phyloP scores from a whole-genome alignment of 2,888 invertebrate species.

The Nomada ruficornis region DNA sequence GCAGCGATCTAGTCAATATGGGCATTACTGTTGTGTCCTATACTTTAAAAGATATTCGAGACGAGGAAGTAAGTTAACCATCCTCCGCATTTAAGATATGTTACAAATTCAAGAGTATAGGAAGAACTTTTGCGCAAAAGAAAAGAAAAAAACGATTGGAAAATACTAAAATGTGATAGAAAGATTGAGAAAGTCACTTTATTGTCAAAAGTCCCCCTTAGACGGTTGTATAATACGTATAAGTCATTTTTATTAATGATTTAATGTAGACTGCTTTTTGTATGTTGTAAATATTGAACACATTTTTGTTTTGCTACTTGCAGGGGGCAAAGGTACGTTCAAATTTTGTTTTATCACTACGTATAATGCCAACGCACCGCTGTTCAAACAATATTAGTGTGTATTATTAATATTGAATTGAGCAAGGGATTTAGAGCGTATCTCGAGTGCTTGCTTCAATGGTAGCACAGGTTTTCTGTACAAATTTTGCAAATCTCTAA shows the following conservation, averaged over 20 bases:
- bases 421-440: slow-evolving; percentile 47
- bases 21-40: slow-evolving; percentile 98
- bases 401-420: slow-evolving; percentile 40
- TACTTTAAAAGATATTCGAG: slow-evolving; percentile 96
- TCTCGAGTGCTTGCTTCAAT: slow-evolving; percentile 61
- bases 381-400: slow-evolving; percentile 57
- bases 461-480: slow-evolving; percentile 57
- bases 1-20: slow-evolving; percentile 97
- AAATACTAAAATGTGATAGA: slow-evolving; percentile 9
- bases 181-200: background rate
- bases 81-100: background rate
- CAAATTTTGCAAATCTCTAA: slow-evolving; percentile 52
- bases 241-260: slow-evolving; percentile 48
- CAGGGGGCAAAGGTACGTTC: slow-evolving; percentile 88
- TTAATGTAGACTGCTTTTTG: slow-evolving; percentile 61
- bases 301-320: slow-evolving; percentile 82
- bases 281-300: slow-evolving; percentile 75
- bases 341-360: slow-evolving; percentile 76
- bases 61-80: slow-evolving; percentile 92
- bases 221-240: slow-evolving; percentile 46
- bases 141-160: slow-evolving; percentile 11
- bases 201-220: slow-evolving; percentile 69
- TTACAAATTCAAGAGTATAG: slow-evolving; percentile 22
- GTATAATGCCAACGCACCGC: slow-evolving; percentile 64
- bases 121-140: slow-evolving; percentile 20